Percentiles rank a stretch among this genome's conserved stretches.
Evolutionary conservation across 2,113 vertebrate species (phyloP).

Genomic region (Todiramphus saurophagus): DNA sequence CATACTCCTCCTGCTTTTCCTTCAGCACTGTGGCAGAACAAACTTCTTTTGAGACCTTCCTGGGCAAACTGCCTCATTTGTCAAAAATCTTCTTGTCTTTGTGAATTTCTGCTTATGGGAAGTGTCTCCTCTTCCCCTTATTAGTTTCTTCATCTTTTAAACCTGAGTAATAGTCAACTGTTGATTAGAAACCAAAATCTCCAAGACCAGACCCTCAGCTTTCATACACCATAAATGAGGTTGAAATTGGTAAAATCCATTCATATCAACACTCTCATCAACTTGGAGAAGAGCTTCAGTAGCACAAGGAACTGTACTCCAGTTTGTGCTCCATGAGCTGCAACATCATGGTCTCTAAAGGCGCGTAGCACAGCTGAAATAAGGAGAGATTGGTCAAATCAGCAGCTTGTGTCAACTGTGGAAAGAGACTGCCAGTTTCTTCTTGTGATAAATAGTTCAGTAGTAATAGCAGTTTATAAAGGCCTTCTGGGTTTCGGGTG

Average conservation of each 20-base stretch:
- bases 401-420: neutral
- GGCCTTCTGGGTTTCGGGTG: neutral
- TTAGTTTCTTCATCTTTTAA: neutral
- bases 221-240: neutral
- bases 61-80: neutral
- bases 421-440: neutral
- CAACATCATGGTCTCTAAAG: fast-evolving
- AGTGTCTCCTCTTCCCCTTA: neutral
- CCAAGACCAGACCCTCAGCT: neutral
- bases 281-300: neutral
- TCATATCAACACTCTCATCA: fast-evolving
- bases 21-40: neutral
- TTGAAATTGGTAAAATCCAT: neutral
- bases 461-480: neutral
- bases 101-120: fast-evolving
- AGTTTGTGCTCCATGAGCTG: neutral
- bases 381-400: neutral
- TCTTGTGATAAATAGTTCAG: neutral
- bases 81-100: neutral
- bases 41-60: neutral
- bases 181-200: neutral
- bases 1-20: neutral
- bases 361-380: neutral
- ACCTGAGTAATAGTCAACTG: neutral
- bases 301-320: neutral